Conservation (phyloP, 2,797 vertebrate genomes). For the Betta splendens region DNA sequence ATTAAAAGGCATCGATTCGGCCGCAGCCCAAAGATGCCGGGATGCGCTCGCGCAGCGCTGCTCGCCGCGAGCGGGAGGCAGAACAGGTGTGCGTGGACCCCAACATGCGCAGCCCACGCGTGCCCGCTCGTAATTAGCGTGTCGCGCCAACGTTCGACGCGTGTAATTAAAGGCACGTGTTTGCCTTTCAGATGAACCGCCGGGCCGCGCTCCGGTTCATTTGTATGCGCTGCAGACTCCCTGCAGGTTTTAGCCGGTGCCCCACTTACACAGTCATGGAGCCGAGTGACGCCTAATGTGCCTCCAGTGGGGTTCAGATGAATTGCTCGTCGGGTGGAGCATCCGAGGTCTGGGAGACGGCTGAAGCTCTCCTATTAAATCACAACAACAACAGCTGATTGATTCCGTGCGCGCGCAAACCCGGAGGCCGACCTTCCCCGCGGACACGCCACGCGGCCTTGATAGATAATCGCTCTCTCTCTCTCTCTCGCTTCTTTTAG, state of each 20-base stretch:
- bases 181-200: background rate
- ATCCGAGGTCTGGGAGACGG: constrained; percentile 20
- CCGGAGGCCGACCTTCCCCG: constrained; percentile 48
- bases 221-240: constrained; percentile 21
- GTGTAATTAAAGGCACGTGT: background rate
- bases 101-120: constrained; percentile 6
- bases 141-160: constrained; percentile 1
- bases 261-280: constrained; percentile 20
- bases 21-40: constrained; percentile 58
- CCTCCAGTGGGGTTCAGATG: constrained; percentile 35
- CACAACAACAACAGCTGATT: constrained; percentile 53
- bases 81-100: constrained; percentile 48
- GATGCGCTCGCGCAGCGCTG: constrained; percentile 54
- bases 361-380: constrained; percentile 43
- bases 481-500: constrained; percentile 72
- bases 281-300: constrained; percentile 27
- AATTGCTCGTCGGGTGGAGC: constrained; percentile 49
- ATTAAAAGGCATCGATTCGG: constrained; percentile 85
- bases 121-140: background rate
- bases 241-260: constrained; percentile 20
- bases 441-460: constrained; percentile 32
- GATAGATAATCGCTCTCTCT: constrained; percentile 29
- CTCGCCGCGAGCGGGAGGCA: constrained; percentile 14
- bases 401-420: constrained; percentile 50
- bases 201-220: constrained; percentile 24